Evolutionary conservation across 2,888 invertebrate genomes (phyloP), one percentile per base, ranked within the genome.

Genomic region (Eupithecia centaureata): DNA sequence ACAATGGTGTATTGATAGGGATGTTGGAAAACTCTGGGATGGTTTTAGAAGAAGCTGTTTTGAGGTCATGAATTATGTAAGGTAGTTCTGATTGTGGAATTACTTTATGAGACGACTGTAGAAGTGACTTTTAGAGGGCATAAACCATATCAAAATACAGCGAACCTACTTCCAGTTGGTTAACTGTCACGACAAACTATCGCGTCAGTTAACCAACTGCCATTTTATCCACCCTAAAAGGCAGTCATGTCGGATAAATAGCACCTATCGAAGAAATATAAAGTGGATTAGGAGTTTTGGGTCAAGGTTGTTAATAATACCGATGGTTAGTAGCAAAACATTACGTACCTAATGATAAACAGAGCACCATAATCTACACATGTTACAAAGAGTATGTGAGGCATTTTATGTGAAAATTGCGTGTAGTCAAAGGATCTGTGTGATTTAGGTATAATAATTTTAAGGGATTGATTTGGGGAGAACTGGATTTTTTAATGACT

Each of bases 341-440:
- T 18, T 42, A 42, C 18, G 38, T 42, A 18, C n/a, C 7, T 10
- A 5, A 42, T n/a, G 10, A 47, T 22, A 22, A 0, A 28, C 22
- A 47, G 47, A 47, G 32, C 61, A 42, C 62, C 60, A 60, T 54
- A 51, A 63, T 63, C 65, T 56, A 60, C 35, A 42, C 25, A 62
- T 35, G 22, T 30, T 32, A 60, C 59, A 68, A 65, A 65, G 59
- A 61, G 62, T 65, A 57, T 63, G 58, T 30, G 65, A 77, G 82
- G 83, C 84, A 85, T 89, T 86, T 82, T 76, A 78, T 76, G 79
- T 76, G 78, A 82, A 80, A 83, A 83, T 82, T 79, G 76, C 82
- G 79, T 73, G 77, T 82, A 88, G 86, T 88, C 86, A 86, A 79
- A 84, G 80, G 82, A 82, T 86, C 79, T 81, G 82, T 90, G 90